Evolutionary conservation across 2,888 invertebrate genomes (phyloP), one percentile per base, ranked within the genome.

Genomic region (Nomada goodeniana): DNA sequence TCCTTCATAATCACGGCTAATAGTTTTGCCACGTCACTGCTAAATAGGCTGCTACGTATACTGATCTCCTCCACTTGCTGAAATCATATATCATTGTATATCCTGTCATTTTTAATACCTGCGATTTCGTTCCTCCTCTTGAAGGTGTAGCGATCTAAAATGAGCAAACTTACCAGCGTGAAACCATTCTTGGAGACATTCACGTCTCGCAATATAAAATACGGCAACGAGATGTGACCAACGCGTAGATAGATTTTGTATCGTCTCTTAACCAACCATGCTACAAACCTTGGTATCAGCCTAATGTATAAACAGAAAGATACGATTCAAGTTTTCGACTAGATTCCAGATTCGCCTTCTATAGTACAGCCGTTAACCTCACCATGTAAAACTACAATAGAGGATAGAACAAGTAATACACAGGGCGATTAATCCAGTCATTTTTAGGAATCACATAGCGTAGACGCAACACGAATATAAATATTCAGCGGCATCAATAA

Each of bases 41-140:
- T 98, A 88, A 98, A 96, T 91, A 98, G 96, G 94, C 98, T 98
- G 92, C 98, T 98, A 73, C 97, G 96, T 86, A 98, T 95, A 84
- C 97, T 96, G 88, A 98, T 96, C 93, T 98, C 97, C 91, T 98
- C 97, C 80, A 98, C 96, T 94, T 97, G 96, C 98, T 98, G 93
- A 42, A 94, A 94, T 79, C 29, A 42, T 50, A 76, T 9, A 47
- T 15, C 11, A 94, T 79, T 29, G 47, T 50, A 76, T 9, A 47
- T 15, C 2, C 1, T 15, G 47, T 47, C 13, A 47, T 47, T 15
- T 15, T 47, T 15, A 2, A 47, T 47, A 10, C 3, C 15, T 47
- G 15, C 36, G 36, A 36, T 50, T 50, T 50, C 50, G 13, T 18
- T 50, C 50, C 15, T 50, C 18, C 50, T 53, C 20, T 7, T n/a